These are phyloP conservation scores for Phocides pigmalion DNA, from an alignment of 1,140 invertebrate species.

Conservation along the genomic window DNA sequence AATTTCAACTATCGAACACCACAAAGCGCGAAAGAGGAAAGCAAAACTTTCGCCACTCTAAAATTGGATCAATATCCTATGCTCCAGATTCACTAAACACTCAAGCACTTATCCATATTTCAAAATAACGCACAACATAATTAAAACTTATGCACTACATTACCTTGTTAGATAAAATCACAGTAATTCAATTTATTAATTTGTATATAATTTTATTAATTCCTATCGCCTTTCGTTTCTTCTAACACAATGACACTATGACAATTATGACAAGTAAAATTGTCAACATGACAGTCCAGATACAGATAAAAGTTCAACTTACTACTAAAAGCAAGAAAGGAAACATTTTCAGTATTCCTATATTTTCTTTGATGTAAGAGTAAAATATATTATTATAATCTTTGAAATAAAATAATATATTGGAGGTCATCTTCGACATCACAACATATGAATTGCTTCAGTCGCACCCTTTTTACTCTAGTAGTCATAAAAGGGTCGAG, in stretches of 20 bases:
- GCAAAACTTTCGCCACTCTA: slow-evolving; percentile 8
- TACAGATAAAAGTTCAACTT: too few species aligned
- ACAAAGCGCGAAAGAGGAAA: slow-evolving; percentile 11
- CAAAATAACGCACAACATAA: background rate
- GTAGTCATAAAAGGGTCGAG: too few species aligned
- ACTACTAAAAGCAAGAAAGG: too few species aligned
- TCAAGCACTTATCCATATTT: background rate
- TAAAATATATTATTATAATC: too few species aligned
- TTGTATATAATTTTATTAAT: background rate
- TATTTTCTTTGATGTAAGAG: too few species aligned
- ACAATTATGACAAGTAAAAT: background rate
- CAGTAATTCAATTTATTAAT: slow-evolving; percentile 7
- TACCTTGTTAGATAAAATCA: slow-evolving; percentile 4
- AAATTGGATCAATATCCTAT: slow-evolving; percentile 16
- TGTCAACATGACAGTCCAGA: too few species aligned
- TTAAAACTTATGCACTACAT: background rate
- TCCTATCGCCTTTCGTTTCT: background rate
- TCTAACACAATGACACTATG: background rate
- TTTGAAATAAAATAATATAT: too few species aligned
- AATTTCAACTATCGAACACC: slow-evolving; percentile 16
- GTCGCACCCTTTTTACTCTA: too few species aligned
- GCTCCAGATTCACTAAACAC: background rate
- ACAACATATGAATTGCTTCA: too few species aligned
- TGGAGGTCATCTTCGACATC: too few species aligned
- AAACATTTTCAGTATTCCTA: too few species aligned